Evolutionary conservation across 2,888 invertebrate species (phyloP).

Genomic region (Mythimna impura): DNA sequence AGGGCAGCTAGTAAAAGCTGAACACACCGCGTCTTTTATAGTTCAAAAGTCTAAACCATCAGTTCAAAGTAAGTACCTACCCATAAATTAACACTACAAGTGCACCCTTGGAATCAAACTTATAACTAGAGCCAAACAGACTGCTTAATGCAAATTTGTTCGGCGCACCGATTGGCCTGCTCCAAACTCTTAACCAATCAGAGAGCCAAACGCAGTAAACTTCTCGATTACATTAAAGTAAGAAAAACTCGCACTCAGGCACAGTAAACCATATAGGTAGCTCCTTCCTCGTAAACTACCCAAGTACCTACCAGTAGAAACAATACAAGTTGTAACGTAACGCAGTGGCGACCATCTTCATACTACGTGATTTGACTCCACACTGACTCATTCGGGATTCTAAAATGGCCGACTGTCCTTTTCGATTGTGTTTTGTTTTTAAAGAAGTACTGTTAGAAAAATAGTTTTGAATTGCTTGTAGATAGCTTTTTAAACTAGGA

Average conservation of each 20-base stretch:
- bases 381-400: slow-evolving; percentile 83
- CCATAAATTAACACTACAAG: neutral
- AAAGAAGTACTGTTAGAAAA: slow-evolving; percentile 50
- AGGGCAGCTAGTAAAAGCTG: too few species aligned
- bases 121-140: slow-evolving; percentile 30
- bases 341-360: slow-evolving; percentile 68
- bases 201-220: too few species aligned
- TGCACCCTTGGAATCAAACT: slow-evolving; percentile 25
- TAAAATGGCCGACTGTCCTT: slow-evolving; percentile 77
- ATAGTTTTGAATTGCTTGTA: slow-evolving; percentile 7
- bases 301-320: slow-evolving; percentile 19
- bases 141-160: neutral
- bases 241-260: too few species aligned
- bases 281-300: slow-evolving; percentile 62
- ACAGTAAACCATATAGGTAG: slow-evolving; percentile 24
- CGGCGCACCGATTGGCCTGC: too few species aligned
- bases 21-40: too few species aligned
- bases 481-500: neutral
- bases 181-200: too few species aligned
- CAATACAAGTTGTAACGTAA: slow-evolving; percentile 62
- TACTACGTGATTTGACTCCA: slow-evolving; percentile 82
- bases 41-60: neutral
- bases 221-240: too few species aligned
- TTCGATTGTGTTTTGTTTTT: slow-evolving; percentile 55
- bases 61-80: neutral